These are phyloP conservation scores for Elachura formosa DNA, from an alignment of 2,113 vertebrate genomes.

Conservation along the genomic window DNA sequence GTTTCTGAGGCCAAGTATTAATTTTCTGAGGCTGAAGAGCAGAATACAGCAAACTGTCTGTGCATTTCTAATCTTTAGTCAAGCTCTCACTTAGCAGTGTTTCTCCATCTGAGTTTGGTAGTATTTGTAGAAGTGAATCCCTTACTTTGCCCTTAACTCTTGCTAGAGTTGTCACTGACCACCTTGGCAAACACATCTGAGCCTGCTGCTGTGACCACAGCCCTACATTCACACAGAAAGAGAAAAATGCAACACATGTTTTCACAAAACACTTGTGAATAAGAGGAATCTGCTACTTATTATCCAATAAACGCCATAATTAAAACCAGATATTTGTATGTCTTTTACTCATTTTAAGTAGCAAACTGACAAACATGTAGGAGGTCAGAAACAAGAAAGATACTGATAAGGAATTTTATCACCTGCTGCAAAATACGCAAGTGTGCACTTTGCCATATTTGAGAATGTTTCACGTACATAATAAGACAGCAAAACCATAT, in stretches of 20 bases:
- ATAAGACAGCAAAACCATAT: background rate
- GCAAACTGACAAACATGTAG: background rate
- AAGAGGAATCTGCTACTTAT: background rate
- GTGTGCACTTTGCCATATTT: background rate
- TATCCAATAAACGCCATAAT: background rate
- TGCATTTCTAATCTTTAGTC: background rate
- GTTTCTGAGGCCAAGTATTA: background rate
- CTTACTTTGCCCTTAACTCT: background rate
- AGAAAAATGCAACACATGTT: background rate
- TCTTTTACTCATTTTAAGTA: conserved; percentile 11
- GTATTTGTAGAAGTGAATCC: background rate
- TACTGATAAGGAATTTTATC: background rate
- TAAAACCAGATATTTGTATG: background rate
- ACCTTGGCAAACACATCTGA: background rate
- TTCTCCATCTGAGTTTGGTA: background rate
- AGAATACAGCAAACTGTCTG: background rate
- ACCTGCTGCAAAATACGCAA: background rate
- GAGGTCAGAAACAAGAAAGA: background rate
- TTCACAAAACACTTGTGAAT: background rate
- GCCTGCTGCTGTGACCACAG: background rate
- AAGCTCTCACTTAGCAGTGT: background rate
- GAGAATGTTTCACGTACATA: background rate
- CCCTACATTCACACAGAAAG: background rate
- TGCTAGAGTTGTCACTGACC: background rate
- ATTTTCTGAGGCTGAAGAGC: background rate